Conservation (phyloP, 2,888 invertebrate genomes). For the Hirtodrosophila confusa region DNA sequence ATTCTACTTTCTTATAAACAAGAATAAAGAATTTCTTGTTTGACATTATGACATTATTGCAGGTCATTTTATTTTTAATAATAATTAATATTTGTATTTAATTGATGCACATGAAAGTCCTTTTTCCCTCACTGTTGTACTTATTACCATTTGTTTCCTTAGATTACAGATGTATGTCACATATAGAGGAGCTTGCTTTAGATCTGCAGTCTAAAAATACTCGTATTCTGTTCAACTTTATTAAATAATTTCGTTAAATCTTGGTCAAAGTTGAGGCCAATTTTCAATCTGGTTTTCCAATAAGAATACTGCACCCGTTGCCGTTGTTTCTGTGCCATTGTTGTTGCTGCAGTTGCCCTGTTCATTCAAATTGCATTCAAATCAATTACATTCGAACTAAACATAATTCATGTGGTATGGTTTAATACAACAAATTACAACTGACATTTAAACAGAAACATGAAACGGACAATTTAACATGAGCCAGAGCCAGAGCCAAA, state of each 20-base stretch:
- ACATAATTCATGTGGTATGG: constrained; percentile 78
- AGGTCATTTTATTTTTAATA: too few species aligned
- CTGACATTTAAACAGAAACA: constrained; percentile 79
- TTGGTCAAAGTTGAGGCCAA: constrained; percentile 66
- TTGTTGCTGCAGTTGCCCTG: constrained; percentile 38
- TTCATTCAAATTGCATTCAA: constrained; percentile 78
- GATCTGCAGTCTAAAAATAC: constrained; percentile 39
- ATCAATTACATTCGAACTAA: constrained; percentile 79
- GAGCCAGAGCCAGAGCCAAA: constrained; percentile 47
- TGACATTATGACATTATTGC: too few species aligned
- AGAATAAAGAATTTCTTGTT: too few species aligned
- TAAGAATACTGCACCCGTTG: constrained; percentile 56
- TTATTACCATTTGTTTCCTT: too few species aligned
- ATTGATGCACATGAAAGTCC: too few species aligned
- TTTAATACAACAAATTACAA: constrained; percentile 79
- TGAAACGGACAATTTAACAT: constrained; percentile 78
- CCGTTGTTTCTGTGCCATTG: constrained; percentile 24
- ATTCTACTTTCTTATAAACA: too few species aligned
- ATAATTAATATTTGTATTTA: too few species aligned
- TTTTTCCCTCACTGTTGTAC: too few species aligned
- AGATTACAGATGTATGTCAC: too few species aligned
- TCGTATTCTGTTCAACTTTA: constrained; percentile 28
- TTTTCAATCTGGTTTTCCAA: constrained; percentile 51
- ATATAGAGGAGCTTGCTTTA: constrained; percentile 14
- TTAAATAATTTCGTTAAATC: constrained; percentile 64